These are phyloP conservation scores for Melanerpes formicivorus DNA, from an alignment of 2,113 vertebrate genomes.

Conservation along the genomic window DNA sequence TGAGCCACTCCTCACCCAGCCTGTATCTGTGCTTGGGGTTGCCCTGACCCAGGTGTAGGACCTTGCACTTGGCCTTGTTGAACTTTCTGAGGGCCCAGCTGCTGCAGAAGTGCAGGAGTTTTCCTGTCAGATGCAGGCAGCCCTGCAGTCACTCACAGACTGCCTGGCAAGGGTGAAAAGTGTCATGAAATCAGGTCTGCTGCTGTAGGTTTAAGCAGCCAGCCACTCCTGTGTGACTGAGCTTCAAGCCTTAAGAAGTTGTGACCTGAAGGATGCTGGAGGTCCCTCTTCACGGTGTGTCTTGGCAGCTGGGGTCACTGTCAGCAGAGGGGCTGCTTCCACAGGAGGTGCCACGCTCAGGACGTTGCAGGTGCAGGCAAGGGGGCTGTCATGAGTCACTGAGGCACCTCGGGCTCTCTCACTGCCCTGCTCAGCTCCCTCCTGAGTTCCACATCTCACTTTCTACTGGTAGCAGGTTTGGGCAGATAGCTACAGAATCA, in stretches of 20 bases:
- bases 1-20: too few species aligned
- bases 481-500: background rate
- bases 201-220: background rate
- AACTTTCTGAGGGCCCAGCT: too few species aligned
- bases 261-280: background rate
- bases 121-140: too few species aligned
- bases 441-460: constrained; percentile 5
- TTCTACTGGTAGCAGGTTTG: background rate
- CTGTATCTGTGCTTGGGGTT: too few species aligned
- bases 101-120: too few species aligned
- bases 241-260: background rate
- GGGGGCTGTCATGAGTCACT: constrained; percentile 1
- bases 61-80: too few species aligned
- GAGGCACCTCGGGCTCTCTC: constrained; percentile 36
- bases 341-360: background rate
- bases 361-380: constrained; percentile 39
- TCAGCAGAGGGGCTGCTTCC: background rate
- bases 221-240: background rate
- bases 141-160: too few species aligned
- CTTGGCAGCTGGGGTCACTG: background rate
- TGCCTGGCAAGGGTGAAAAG: background rate
- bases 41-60: too few species aligned
- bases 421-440: background rate
- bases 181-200: background rate
- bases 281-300: background rate